Base-by-base conservation (phyloP, 2,113 vertebrate species). In the Plestiodon gilberti region DNA sequence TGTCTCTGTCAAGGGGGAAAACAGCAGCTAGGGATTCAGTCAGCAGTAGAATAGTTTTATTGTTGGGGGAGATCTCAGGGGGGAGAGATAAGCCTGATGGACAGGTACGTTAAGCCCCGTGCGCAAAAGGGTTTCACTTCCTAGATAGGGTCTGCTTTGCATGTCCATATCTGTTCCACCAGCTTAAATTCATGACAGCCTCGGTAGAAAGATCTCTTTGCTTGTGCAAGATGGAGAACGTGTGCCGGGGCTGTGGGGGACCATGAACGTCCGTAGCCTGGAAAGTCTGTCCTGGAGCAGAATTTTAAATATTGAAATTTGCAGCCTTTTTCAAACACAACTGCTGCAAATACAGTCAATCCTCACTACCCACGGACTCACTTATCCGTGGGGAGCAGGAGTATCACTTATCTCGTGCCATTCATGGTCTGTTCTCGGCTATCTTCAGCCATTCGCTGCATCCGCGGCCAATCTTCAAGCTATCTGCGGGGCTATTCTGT, bases 1-100 rank as follows among this genome's bases (percentile, higher is more conserved):
- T 89, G 86, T 82, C 35, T 48, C 33, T 43, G 33, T 57, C 70
- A 81, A 76, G 83, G 1, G 2, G 61, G 40, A 67, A 86, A 71
- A 64, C 25, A 64, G 80, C 84, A 83, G 22, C 22, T 35, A 35
- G 82, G 38, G 61, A 20, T 48, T 14, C 40, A 82, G 64, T 25
- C 18, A 82, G 48, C 25, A 5, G 3, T 38, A 55, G 30, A 1
- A 0, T 3, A 55, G 0, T 2, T 35, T 48, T 55, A 15, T 65
- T 30, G 55, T 25, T 2, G 35, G 2, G 5, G 23, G 38, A 35
- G 28, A 25, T 20, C 33, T 22, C 23, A 52, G 43, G 57, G 23
- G 61, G 11, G 40, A 40, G 55, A 9, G 38, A 61, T n/a, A 67
- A 78, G 62, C n/a, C 11, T 73, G 83, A 82, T 9, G 14, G 70